Evolutionary conservation across 2,888 invertebrate genomes (phyloP).

Genomic region (Syritta pipiens): DNA sequence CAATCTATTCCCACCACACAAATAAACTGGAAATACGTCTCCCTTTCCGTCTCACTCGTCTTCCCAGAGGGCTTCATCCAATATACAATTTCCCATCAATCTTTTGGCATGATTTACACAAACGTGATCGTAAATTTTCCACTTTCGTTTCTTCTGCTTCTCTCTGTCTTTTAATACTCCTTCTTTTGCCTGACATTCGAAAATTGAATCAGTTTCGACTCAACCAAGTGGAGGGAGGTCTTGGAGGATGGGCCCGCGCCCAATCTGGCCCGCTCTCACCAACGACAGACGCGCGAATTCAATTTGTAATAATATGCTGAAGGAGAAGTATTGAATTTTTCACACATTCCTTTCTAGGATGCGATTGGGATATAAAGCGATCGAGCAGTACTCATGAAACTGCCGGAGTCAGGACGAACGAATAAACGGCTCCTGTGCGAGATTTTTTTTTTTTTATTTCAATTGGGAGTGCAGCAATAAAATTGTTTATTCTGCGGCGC

Average conservation of each 20-base stretch:
- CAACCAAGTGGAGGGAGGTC: constrained; percentile 55
- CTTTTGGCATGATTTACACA: constrained; percentile 67
- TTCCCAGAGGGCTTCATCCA: constrained; percentile 34
- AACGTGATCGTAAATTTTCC: constrained; percentile 67
- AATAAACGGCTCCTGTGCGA: constrained; percentile 9
- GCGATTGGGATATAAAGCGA: constrained; percentile 57
- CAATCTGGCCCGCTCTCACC: neutral
- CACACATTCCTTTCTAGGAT: constrained; percentile 56
- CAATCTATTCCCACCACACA: constrained; percentile 36
- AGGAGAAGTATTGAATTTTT: constrained; percentile 65
- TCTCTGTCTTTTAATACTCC: neutral
- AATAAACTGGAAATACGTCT: constrained; percentile 61
- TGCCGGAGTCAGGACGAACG: neutral
- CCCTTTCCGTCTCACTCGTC: neutral
- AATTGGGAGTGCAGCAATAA: constrained; percentile 57
- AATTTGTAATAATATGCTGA: constrained; percentile 67
- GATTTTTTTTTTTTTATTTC: constrained; percentile 68
- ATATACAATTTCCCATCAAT: constrained; percentile 53
- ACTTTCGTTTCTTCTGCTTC: constrained; percentile 1
- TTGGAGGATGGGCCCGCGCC: constrained; percentile 25
- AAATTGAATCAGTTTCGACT: constrained; percentile 69
- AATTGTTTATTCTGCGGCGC: constrained; percentile 52
- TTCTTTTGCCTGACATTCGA: constrained; percentile 32
- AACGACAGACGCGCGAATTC: constrained; percentile 60
- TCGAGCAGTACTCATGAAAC: constrained; percentile 28